Evolutionary conservation across 2,888 invertebrate genomes (phyloP), one percentile per base, ranked within the genome.

Genomic region (Neocrepidodera transversa): DNA sequence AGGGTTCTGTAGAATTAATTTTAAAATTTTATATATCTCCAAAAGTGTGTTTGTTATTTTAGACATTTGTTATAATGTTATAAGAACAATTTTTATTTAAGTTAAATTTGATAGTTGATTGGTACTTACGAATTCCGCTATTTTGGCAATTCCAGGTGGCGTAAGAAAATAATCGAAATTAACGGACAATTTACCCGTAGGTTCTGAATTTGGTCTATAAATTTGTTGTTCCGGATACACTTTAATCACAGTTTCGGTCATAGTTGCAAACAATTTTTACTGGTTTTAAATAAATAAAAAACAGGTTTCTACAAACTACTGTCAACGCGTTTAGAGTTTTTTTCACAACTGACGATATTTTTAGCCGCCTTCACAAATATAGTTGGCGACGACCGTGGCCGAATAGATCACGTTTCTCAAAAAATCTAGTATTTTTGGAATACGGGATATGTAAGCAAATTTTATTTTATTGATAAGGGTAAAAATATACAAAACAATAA

Each of bases 181-280:
- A 73, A 92, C 81, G 80, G 86, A 87, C 73, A 92, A 84, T 86
- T 89, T 90, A 66, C 86, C 83, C 66, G 91, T 76, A 58, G 84
- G 82, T 66, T 84, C 83, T 71, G 85, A 83, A 35, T 53, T 47
- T 8, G 36, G 10, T 11, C 10, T 20, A n/a, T 61, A 57, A 40
- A 69, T 71, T 35, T 70, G 69, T 45, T 71, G 68, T 54, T 75
- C 73, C 8, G 71, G 70, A n/a, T 54, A 57, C 79, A 91, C 87
- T 73, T 87, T 91, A 74, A 91, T 89, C 75, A 90, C 91, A 74
- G 91, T 91, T 84, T 91, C 91, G 78, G 91, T 89, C 87, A 91
- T 91, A 2, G 6, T 32, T 11, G 2, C 23, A 13, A 32, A 32
- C 8, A 13, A 32, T 13, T 32, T 13, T 10, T 13, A 13, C n/a